phyloP scores from a whole-genome alignment of 2,888 invertebrate species.

The Ormia ochracea region DNA sequence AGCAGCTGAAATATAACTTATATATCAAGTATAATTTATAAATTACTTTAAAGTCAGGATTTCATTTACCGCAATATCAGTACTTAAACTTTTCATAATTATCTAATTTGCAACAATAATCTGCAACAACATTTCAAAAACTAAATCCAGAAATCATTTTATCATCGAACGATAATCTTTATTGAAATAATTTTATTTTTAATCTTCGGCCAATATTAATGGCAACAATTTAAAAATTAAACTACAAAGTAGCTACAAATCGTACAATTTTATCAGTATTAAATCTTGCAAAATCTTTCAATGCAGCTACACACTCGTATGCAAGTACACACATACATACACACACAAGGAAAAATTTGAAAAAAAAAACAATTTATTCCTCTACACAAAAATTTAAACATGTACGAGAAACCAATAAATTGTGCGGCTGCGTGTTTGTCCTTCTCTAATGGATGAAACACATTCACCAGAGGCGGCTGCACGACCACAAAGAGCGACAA shows the following conservation, averaged over 20 bases:
- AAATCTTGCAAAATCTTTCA: constrained; percentile 40
- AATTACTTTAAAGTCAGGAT: too few species aligned
- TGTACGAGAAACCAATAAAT: constrained; percentile 25
- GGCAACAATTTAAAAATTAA: constrained; percentile 54
- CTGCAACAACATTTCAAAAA: background rate
- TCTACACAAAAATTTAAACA: background rate
- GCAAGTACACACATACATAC: too few species aligned
- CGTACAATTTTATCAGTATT: constrained; percentile 20
- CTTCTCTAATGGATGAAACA: background rate
- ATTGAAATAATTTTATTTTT: constrained; percentile 38
- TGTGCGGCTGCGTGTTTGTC: background rate
- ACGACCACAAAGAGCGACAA: too few species aligned
- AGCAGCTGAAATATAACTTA: too few species aligned
- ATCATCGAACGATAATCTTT: constrained; percentile 35
- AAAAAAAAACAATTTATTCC: constrained; percentile 6
- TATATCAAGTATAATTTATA: too few species aligned
- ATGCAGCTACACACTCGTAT: background rate
- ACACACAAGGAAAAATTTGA: too few species aligned
- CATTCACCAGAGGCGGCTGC: too few species aligned
- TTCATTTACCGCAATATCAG: too few species aligned
- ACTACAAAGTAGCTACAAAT: constrained; percentile 54
- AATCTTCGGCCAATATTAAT: constrained; percentile 31
- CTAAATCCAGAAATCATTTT: constrained; percentile 4
- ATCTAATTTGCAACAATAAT: background rate
- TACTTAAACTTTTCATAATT: background rate